Base-by-base conservation (phyloP, 2,888 invertebrate genomes). In the Unio delphinus region DNA sequence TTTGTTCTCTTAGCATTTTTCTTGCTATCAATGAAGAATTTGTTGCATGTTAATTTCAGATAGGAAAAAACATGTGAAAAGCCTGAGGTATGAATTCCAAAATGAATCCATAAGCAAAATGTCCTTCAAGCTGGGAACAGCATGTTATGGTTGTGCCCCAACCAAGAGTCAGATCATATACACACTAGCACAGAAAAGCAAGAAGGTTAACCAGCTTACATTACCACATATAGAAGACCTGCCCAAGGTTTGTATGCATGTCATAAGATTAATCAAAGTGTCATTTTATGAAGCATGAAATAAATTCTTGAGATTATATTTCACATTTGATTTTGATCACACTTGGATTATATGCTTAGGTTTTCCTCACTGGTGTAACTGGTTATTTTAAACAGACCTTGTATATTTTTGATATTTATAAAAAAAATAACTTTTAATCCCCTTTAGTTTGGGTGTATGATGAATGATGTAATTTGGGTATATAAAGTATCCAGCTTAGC, bases 81-180 rank as follows among this genome's bases (percentile, higher is more conserved):
- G 84, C 73, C 72, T 87, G 55, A 88, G 86, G 73, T 80, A 80
- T 75, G 86, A 87, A 75, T 85, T 89, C 55, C 82, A 83, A 66
- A 84, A 86, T 45, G 82, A 83, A 6, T 75, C 80, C 30, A 85
- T 88, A 64, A 80, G 83, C 65, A 85, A 85, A 67, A 75, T 87
- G 68, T 70, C 73, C 17, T 73, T 87, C 60, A 83, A 79, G 70
- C 77, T 89, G 61, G 76, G 82, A 18, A 74, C 79, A 8, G 85
- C 87, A 3, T 80, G 82, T 6, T 82, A 78, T 69, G 87, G 89
- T 3, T 79, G 79, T 0, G 84, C 85, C 23, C 68, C 88, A 3
- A 79, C 83, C 5, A 82, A 82, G 64, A 80, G 81, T 1, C 75
- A 82, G 55, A 71, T 76, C 20, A 69, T 86, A 67, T 87, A 81